Base-by-base conservation (phyloP, 2,797 vertebrate genomes). In the Fistularia tabacaria region DNA sequence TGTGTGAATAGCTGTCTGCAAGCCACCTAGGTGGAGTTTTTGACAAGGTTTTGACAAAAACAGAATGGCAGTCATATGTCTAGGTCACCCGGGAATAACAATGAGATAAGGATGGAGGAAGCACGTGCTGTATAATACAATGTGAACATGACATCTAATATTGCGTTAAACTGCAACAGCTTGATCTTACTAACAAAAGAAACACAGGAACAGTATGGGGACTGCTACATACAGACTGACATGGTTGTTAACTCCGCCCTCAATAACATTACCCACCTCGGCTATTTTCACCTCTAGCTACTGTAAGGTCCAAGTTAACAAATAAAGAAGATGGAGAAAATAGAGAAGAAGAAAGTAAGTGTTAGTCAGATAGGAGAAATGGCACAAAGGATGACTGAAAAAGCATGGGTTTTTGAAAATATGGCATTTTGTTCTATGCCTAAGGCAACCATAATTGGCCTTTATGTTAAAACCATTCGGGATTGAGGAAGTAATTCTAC, bases 241-340 rank as follows among this genome's bases (percentile, higher is more conserved):
- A 82, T 64, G 69, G 61, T 62, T 64, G 54, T 77, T 60, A 50
- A 75, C 79, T 78, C 68, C 37, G 50, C 62, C 85, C 62, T 78
- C 36, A 58, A 54, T 73, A 49, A 75, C 61, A 59, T 84, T 82
- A 91, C 89, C 89, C 89, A 92, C 90, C 90, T 91, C 88, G 73
- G 76, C 89, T 90, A 90, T 87, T 90, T 86, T 91, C 88, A 87
- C 85, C 82, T 89, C 88, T 91, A 91, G 90, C 88, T 90, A 91
- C 89, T 85, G 88, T 86, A 81, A 86, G 80, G 73, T 83, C 87
- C 87, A 65, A 83, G 71, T 72, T 76, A 73, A 82, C 49, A 80
- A 71, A 75, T 67, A 78, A 69, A 85, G 59, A 37, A 83, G 53
- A 81, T 54, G 51, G 62, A 54, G 62, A 57, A 74, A 77, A 77